Conservation (phyloP, 2,797 vertebrate species). For the Basileuterus tristriatus region DNA sequence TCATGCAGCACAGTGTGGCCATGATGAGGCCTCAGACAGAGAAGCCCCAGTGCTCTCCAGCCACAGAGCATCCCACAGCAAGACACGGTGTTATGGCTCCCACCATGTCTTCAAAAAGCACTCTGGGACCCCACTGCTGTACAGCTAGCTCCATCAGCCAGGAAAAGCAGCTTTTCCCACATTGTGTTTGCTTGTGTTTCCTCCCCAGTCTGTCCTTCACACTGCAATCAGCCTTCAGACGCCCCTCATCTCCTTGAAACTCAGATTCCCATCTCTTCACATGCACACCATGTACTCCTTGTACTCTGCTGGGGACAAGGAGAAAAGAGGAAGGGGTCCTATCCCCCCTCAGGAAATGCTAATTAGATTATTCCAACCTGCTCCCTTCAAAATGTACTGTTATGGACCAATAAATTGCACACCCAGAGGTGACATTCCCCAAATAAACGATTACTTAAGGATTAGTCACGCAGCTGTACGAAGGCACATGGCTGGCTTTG, state of each 20-base stretch:
- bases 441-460: constrained; percentile 55
- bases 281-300: not conserved
- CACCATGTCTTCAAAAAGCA: accelerated
- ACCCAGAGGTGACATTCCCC: constrained; percentile 47
- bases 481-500: constrained; percentile 21
- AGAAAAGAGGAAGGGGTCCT: not conserved
- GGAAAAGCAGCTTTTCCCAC: not conserved
- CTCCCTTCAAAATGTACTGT: not conserved
- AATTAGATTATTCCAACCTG: constrained; percentile 31
- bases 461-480: constrained; percentile 47
- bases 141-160: not conserved
- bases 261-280: not conserved
- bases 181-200: not conserved
- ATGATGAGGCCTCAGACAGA: not conserved
- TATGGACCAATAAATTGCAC: constrained; percentile 27
- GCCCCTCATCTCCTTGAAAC: not conserved
- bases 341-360: not conserved
- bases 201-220: not conserved
- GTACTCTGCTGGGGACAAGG: not conserved
- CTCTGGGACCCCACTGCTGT: not conserved
- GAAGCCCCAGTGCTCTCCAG: not conserved
- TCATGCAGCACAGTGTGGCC: not conserved
- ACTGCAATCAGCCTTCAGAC: not conserved
- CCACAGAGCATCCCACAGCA: not conserved
- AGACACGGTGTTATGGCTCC: not conserved